Evolutionary conservation across 2,113 vertebrate genomes (phyloP).

Genomic region (Thymallus thymallus): DNA sequence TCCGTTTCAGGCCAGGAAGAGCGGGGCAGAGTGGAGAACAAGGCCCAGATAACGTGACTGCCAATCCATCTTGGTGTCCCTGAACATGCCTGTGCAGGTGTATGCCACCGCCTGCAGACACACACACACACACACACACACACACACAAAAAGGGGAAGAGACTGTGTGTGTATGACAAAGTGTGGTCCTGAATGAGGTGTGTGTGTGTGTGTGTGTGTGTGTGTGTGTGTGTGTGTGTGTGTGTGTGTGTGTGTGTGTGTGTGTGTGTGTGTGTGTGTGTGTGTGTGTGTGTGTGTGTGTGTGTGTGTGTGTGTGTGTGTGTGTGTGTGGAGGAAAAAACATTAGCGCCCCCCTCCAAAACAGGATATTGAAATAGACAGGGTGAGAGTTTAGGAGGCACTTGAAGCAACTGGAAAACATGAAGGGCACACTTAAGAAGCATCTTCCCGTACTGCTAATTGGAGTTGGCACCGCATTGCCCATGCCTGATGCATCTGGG

Average conservation of each 20-base stretch:
- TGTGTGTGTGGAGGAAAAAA: background rate
- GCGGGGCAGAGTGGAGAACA: conserved; percentile 21
- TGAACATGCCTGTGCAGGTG: conserved; percentile 52
- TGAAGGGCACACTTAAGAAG: conserved; percentile 60
- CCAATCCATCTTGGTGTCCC: conserved; percentile 67
- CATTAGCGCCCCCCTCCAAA: conserved; percentile 1
- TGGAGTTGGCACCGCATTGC: conserved; percentile 47
- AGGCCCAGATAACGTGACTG: conserved; percentile 58
- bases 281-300: conserved; percentile 17
- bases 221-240: conserved; percentile 5
- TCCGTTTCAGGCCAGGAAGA: conserved; percentile 38
- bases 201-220: conserved; percentile 9
- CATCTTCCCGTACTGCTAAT: conserved; percentile 49
- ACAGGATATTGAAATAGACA: conserved; percentile 43
- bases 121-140: background rate
- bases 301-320: conserved; percentile 24
- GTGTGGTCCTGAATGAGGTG: conserved; percentile 31
- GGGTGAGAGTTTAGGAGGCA: conserved; percentile 33
- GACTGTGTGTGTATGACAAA: conserved; percentile 48
- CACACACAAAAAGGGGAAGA: background rate
- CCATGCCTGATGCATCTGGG: conserved; percentile 43
- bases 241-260: conserved; percentile 16
- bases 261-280: conserved; percentile 21
- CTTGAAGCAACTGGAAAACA: conserved; percentile 47
- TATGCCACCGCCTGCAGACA: conserved; percentile 42